A percentile compares a stretch with the other conserved stretches of the same genome.
Evolutionary conservation across 1,140 invertebrate species (phyloP).

Genomic region (Drosophila pectinifera): DNA sequence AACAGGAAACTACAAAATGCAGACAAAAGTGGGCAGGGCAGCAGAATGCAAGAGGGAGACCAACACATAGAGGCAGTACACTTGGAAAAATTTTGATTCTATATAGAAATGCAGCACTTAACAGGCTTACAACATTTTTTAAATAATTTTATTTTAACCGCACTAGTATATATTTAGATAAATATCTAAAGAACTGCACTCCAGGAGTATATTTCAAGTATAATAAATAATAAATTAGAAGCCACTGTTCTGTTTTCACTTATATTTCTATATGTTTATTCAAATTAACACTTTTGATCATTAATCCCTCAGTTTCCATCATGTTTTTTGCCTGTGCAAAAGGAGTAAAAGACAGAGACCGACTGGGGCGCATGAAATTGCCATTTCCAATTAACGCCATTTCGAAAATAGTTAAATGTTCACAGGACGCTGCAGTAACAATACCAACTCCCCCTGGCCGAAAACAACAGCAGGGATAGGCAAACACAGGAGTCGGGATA

Average conservation of each 20-base stretch:
- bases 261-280: too few relatives aligned
- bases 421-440: conserved; percentile 48
- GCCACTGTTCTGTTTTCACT: too few relatives aligned
- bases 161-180: background rate
- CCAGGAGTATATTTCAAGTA: background rate
- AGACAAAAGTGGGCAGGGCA: conserved; percentile 1
- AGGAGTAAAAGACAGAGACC: background rate
- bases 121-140: too few relatives aligned
- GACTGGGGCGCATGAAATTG: conserved; percentile 74
- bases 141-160: background rate
- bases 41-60: background rate
- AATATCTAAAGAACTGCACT: fast-evolving
- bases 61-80: background rate
- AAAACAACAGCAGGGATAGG: conserved; percentile 51
- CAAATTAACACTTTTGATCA: too few relatives aligned
- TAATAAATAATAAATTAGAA: too few relatives aligned
- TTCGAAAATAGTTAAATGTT: conserved; percentile 82
- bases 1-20: conserved; percentile 19
- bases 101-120: background rate
- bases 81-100: background rate
- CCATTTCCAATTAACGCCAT: conserved; percentile 83
- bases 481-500: conserved; percentile 23
- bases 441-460: conserved; percentile 16
- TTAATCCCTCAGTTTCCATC: too few relatives aligned
- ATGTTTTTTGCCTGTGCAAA: conserved; percentile 2